Base-by-base conservation (phyloP, 2,113 vertebrate species). In the Lycaon pictus region DNA sequence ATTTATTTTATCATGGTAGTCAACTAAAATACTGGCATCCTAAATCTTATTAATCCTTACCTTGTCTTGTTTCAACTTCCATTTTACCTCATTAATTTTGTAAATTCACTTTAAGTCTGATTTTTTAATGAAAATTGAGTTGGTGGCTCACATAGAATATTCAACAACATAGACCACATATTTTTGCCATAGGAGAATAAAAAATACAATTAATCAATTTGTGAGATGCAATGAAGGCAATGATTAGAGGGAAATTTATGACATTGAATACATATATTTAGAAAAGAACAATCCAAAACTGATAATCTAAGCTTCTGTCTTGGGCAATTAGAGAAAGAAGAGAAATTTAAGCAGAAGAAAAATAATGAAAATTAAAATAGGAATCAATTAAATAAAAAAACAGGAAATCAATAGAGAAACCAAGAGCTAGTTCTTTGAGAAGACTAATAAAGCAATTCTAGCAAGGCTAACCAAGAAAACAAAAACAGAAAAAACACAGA, bases 181-280 rank as follows among this genome's bases (percentile, higher is more conserved):
- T 86, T 92, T 92, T 81, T n/a, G 79, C 37, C 27, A 60, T 11
- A 25, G 58, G 72, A 89, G 92, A 80, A 81, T 96, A 37, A 83
- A 94, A 91, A 83, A 58, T 1, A 16, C 1, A 65, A 19, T 9
- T 35, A 83, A 60, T 89, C 15, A 89, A 91, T 69, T 84, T 53
- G 51, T 92, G 63, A 22, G 35, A 65, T 89, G 20, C 22, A 37
- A 25, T 29, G 11, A 97, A 92, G 82, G 23, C 48, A 56, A 83
- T 48, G 13, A 79, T 56, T 63, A 65, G 58, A 56, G 53, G 56
- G 48, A 67, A 48, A 95, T 53, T 27, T 94, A 11, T 48, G 65
- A 27, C 43, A 56, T 4, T 48, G 13, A 55, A 37, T 69, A n/a
- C 20, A 23, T 86, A n/a, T 55, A 37, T 48, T 63, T 80, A 27